Evolutionary conservation across 2,888 invertebrate genomes (phyloP).

Genomic region (Xylophagus ater): DNA sequence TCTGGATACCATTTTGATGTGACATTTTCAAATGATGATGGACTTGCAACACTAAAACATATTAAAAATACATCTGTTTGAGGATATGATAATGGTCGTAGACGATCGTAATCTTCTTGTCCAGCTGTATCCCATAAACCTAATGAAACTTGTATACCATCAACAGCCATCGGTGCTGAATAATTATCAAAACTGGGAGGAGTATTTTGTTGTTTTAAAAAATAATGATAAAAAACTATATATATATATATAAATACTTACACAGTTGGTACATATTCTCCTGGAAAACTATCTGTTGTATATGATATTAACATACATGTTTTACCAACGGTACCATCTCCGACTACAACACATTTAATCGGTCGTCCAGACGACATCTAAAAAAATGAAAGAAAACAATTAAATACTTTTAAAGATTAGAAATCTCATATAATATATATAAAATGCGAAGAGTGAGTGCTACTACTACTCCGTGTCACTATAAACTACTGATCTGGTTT

Average conservation of each 20-base stretch:
- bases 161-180: constrained; percentile 97
- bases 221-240: constrained; percentile 2
- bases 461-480: no score
- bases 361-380: constrained; percentile 84
- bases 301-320: constrained; percentile 91
- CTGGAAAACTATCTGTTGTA: constrained; percentile 86
- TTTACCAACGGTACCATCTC: constrained; percentile 89
- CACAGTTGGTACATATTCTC: constrained; percentile 92
- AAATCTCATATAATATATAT: no score
- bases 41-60: constrained; percentile 98
- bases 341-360: constrained; percentile 86
- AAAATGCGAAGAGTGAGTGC: no score
- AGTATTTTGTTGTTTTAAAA: background rate
- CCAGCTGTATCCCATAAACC: constrained; percentile 98
- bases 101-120: constrained; percentile 94
- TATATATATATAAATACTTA: constrained; percentile 54
- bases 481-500: no score
- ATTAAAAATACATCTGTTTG: constrained; percentile 99
- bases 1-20: constrained; percentile 99
- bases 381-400: no score
- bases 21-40: constrained; percentile 98
- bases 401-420: no score
- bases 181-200: constrained; percentile 89
- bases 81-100: constrained; percentile 93
- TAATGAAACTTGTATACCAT: constrained; percentile 91